Percentiles rank a stretch among this genome's conserved stretches.
Evolutionary conservation across 2,888 invertebrate genomes (phyloP).

Genomic region (Automeris io): DNA sequence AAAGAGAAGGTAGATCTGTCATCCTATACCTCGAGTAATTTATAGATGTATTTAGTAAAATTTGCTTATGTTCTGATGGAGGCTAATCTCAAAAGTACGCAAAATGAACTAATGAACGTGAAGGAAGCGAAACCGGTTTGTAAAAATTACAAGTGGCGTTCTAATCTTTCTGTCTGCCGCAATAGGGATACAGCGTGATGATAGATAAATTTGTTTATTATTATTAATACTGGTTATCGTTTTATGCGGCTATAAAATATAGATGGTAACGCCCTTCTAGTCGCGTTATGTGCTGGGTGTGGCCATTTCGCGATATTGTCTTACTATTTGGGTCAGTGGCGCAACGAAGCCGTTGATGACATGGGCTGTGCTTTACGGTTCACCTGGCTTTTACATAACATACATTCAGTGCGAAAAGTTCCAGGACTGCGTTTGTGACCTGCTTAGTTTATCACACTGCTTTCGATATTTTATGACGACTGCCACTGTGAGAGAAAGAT

Average conservation of each 20-base stretch:
- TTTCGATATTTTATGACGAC: too few species aligned
- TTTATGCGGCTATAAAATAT: neutral
- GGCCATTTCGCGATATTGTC: constrained; percentile 57
- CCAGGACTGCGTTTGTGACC: constrained; percentile 17
- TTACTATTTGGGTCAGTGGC: constrained; percentile 66
- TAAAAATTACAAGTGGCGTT: too few species aligned
- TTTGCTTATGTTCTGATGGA: too few species aligned
- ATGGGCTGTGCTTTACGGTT: constrained; percentile 50
- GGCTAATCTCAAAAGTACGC: too few species aligned
- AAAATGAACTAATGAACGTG: too few species aligned
- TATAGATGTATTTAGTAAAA: too few species aligned
- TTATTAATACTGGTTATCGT: neutral
- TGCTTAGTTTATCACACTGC: neutral
- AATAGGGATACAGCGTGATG: too few species aligned
- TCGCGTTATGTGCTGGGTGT: constrained; percentile 23
- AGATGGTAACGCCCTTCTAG: constrained; percentile 19
- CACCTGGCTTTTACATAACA: constrained; percentile 41
- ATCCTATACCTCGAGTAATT: too few species aligned
- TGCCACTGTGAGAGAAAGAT: too few species aligned
- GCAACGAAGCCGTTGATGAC: constrained; percentile 47
- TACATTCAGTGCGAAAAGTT: constrained; percentile 17
- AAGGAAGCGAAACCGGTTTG: too few species aligned
- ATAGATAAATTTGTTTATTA: neutral
- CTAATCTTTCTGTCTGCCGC: too few species aligned
- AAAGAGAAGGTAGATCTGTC: too few species aligned